phyloP scores from a whole-genome alignment of 2,797 vertebrate genomes.

The Tamandua tetradactyla region DNA sequence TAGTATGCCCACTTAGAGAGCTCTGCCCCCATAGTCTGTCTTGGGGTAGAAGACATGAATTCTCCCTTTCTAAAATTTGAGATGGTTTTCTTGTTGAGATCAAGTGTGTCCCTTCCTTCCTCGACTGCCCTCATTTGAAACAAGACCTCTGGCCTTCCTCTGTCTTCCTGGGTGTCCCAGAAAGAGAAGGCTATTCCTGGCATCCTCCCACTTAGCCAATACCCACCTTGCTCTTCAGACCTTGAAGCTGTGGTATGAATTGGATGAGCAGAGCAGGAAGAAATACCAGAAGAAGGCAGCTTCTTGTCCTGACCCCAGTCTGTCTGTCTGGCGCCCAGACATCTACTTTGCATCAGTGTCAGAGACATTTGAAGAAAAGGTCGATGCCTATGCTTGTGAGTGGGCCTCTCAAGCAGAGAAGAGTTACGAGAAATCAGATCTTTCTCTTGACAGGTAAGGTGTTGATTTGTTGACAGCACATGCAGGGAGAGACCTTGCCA shows the following conservation, averaged over 20 bases:
- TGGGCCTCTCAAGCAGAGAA: constrained; percentile 76
- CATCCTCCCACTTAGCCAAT: not conserved
- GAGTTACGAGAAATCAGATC: not conserved
- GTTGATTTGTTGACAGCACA: accelerated
- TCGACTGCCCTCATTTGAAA: not conserved
- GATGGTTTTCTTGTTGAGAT: not conserved
- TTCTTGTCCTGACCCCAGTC: constrained; percentile 93
- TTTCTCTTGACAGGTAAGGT: constrained; percentile 88
- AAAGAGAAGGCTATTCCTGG: not conserved
- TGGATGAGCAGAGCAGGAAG: constrained; percentile 85
- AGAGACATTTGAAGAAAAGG: constrained; percentile 91
- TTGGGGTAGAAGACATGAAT: accelerated
- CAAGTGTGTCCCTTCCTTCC: not conserved
- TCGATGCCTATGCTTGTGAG: constrained; percentile 87
- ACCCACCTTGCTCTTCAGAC: constrained; percentile 83
- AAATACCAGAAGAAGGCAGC: constrained; percentile 90
- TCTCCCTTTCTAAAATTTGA: not conserved
- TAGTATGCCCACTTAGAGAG: not conserved
- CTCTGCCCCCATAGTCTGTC: accelerated
- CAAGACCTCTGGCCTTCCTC: not conserved
- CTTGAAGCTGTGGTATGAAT: constrained; percentile 88
- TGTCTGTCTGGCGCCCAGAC: constrained; percentile 91
- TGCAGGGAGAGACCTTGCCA: not conserved
- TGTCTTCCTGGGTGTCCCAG: not conserved
- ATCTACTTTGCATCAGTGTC: constrained; percentile 95